Conservation (phyloP, 2,888 invertebrate genomes). For the Harpalus rubripes region DNA sequence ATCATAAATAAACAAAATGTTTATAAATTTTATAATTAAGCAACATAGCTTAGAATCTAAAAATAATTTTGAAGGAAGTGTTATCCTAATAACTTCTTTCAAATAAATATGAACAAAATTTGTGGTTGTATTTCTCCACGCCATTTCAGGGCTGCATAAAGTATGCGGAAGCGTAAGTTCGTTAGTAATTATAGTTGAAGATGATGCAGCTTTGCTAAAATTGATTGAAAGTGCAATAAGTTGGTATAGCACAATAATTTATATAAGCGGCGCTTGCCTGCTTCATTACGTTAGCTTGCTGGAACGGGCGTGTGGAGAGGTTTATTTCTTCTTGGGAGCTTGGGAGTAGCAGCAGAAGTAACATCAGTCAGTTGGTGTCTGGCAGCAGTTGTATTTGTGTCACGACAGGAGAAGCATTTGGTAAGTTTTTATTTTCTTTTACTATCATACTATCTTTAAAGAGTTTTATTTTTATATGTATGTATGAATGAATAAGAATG, state of each 20-base stretch:
- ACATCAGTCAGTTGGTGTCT: slow-evolving; percentile 16
- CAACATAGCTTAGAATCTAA: neutral
- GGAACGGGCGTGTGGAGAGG: too few relatives aligned
- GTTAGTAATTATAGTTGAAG: slow-evolving; percentile 2
- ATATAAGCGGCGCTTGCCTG: neutral
- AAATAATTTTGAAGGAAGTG: neutral
- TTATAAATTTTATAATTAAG: slow-evolving; percentile 4
- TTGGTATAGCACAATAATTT: too few relatives aligned
- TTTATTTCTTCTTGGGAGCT: too few relatives aligned
- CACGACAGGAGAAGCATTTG: neutral
- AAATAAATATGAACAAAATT: neutral
- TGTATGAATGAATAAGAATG: too few relatives aligned
- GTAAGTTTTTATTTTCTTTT: too few relatives aligned
- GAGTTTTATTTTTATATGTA: too few relatives aligned
- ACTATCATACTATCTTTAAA: too few relatives aligned
- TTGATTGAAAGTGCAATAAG: slow-evolving; percentile 34
- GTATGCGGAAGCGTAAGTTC: slow-evolving; percentile 5
- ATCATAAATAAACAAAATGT: neutral
- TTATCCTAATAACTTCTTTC: neutral
- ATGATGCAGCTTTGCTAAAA: neutral
- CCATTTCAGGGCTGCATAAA: neutral
- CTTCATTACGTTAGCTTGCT: slow-evolving; percentile 17
- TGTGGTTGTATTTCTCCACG: neutral
- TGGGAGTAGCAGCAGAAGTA: too few relatives aligned
- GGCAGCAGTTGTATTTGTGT: slow-evolving; percentile 20